Evolutionary conservation across 2,797 vertebrate species (phyloP).

Genomic region (Leuciscus waleckii): DNA sequence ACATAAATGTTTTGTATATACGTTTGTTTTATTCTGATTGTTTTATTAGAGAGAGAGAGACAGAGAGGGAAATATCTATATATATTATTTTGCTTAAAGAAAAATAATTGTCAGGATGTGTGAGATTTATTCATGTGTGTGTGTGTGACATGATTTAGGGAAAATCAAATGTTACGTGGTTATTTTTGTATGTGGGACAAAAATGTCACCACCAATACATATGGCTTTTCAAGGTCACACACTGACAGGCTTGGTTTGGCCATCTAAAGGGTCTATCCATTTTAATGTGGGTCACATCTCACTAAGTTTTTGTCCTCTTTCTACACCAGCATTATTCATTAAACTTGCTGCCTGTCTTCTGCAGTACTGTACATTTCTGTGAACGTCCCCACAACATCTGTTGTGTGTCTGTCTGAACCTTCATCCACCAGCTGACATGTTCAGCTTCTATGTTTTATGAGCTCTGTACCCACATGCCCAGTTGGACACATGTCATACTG

Average conservation of each 20-base stretch:
- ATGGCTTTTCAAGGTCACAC: conserved; percentile 70
- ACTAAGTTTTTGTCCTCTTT: neutral
- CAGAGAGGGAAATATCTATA: neutral
- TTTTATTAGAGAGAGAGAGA: neutral
- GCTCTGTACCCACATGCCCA: neutral
- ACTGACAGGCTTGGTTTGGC: neutral
- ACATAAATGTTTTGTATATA: neutral
- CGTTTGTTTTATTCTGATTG: neutral
- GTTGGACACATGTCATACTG: neutral
- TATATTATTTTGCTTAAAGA: neutral
- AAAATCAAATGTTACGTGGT: conserved; percentile 46
- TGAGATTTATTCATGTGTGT: neutral
- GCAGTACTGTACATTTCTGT: neutral
- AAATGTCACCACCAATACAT: conserved; percentile 68
- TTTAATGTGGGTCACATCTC: conserved; percentile 30
- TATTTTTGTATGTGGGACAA: conserved; percentile 78
- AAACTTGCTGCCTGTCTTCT: neutral
- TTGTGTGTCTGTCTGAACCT: neutral
- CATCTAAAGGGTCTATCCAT: neutral
- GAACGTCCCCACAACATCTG: neutral
- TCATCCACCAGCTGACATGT: neutral
- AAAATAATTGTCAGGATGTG: neutral
- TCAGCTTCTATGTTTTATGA: neutral
- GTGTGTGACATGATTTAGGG: neutral
- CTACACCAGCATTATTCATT: neutral